Evolutionary conservation across 2,113 vertebrate genomes (phyloP).

Genomic region (Gobius niger): DNA sequence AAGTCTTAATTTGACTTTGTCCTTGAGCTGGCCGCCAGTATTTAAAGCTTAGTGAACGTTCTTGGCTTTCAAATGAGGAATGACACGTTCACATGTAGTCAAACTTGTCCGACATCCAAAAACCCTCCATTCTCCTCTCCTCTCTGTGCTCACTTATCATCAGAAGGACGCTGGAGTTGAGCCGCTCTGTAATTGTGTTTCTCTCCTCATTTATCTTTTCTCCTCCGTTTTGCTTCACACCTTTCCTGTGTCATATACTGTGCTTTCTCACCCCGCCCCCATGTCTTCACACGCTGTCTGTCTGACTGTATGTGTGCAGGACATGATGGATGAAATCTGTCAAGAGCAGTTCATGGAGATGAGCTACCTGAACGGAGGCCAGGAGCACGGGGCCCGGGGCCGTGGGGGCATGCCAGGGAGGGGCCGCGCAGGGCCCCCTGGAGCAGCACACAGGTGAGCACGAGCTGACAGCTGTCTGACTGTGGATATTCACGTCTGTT

Average conservation of each 20-base stretch:
- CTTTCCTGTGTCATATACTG: not conserved
- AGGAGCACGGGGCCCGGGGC: constrained; percentile 81
- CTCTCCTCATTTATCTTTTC: constrained; percentile 9
- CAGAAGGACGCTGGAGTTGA: constrained; percentile 19
- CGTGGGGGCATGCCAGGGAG: constrained; percentile 86
- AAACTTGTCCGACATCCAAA: too few relatives aligned
- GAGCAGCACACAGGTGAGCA: constrained; percentile 83
- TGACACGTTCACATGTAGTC: too few relatives aligned
- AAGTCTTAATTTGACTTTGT: too few relatives aligned
- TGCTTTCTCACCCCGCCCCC: constrained; percentile 9
- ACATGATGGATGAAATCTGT: constrained; percentile 99
- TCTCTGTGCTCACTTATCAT: constrained; percentile 7
- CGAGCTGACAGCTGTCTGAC: constrained; percentile 11
- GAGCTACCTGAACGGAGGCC: constrained; percentile 93
- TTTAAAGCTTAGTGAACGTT: too few relatives aligned
- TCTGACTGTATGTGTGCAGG: constrained; percentile 70
- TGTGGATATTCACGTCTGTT: not conserved
- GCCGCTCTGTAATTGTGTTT: constrained; percentile 41
- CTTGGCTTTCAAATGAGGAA: too few relatives aligned
- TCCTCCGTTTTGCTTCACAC: not conserved
- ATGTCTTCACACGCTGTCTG: constrained; percentile 4
- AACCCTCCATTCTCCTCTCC: too few relatives aligned
- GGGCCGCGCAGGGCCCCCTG: constrained; percentile 86
- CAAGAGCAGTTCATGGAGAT: constrained; percentile 98
- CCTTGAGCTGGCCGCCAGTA: too few relatives aligned